Conservation (phyloP, 92 coral and sea anemone genomes). For the Montipora capitata region DNA sequence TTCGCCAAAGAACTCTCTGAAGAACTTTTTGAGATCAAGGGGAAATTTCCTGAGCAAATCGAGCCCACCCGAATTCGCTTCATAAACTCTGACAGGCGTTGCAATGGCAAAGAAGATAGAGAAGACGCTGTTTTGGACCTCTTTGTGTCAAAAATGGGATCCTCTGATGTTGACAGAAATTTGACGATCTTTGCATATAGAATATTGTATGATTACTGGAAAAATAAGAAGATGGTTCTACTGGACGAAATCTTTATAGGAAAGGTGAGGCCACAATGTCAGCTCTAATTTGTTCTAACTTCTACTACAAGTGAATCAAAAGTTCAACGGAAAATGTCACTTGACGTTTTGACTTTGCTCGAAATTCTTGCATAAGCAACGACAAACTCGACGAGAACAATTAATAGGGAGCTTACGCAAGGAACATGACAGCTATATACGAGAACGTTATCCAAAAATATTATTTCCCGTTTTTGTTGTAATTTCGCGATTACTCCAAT, state of each 20-base stretch:
- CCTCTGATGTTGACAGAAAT: slow-evolving; percentile 30
- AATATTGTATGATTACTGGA: slow-evolving; percentile 52
- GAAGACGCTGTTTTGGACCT: slow-evolving; percentile 34
- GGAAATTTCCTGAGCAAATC: background rate
- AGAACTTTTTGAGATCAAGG: slow-evolving; percentile 31
- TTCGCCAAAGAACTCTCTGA: slow-evolving; percentile 41
- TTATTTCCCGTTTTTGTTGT: no score
- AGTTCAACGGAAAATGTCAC: background rate
- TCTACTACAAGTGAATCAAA: no score
- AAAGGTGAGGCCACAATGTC: slow-evolving; percentile 38
- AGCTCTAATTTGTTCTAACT: no score
- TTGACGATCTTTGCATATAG: slow-evolving; percentile 61
- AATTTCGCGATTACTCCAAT: no score
- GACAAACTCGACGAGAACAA: no score
- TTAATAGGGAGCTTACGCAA: no score
- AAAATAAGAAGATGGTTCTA: slow-evolving; percentile 59
- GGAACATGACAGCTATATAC: no score
- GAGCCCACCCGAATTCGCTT: slow-evolving; percentile 53
- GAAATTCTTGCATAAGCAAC: no score
- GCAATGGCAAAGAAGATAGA: background rate
- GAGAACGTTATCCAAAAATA: no score
- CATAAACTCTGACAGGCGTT: slow-evolving; percentile 36
- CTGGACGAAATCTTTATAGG: slow-evolving; percentile 43
- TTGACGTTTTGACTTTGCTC: no score
- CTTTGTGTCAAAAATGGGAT: slow-evolving; percentile 53